phyloP scores from a whole-genome alignment of 2,797 vertebrate species.

The Syngnathus rostellatus region DNA sequence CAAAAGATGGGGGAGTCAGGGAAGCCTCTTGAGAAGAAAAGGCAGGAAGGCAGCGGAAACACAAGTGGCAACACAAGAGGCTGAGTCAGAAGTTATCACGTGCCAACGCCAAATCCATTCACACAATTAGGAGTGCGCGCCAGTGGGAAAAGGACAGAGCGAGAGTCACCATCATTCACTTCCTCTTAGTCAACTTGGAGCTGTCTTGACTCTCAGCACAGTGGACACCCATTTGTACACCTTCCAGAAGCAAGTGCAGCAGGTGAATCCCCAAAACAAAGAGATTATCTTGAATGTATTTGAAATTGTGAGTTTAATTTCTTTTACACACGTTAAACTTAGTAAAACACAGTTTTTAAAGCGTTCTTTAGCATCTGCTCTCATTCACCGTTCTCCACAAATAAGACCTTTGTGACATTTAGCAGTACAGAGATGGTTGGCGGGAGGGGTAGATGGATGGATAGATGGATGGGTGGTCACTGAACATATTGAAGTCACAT shows the following conservation, averaged over 20 bases:
- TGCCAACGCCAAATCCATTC: conserved; percentile 54
- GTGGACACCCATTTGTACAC: no score
- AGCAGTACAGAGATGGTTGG: background rate
- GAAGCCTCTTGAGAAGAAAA: conserved; percentile 56
- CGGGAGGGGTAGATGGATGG: no score
- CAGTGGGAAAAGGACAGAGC: no score
- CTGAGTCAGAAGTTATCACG: conserved; percentile 46
- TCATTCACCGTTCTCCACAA: background rate
- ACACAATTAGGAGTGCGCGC: conserved; percentile 40
- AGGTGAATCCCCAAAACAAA: no score
- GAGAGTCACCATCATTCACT: conserved; percentile 19
- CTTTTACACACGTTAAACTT: background rate
- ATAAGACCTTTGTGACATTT: background rate
- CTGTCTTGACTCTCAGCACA: no score
- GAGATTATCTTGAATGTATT: no score
- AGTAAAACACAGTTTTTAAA: background rate
- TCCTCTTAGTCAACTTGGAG: conserved; percentile 6
- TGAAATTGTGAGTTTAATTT: no score
- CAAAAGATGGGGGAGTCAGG: conserved; percentile 36
- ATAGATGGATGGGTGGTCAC: no score
- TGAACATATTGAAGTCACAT: no score
- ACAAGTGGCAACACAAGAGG: conserved; percentile 41
- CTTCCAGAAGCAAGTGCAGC: no score
- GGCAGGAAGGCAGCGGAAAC: conserved; percentile 50
- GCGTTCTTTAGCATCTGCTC: background rate